Base-by-base conservation (phyloP, 2,797 vertebrate species). In the Dallia pectoralis region DNA sequence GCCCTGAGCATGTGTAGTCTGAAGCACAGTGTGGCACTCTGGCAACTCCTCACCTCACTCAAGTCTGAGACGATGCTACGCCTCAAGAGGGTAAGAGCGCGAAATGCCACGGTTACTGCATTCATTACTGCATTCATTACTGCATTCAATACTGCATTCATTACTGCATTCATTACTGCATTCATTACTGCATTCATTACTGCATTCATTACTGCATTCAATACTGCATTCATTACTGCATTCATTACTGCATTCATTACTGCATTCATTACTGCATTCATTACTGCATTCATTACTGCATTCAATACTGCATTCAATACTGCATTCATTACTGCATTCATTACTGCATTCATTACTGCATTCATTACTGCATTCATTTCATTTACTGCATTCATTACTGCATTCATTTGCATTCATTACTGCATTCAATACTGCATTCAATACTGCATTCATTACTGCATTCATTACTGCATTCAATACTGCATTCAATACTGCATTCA, bases 11-110 rank as follows among this genome's bases (percentile, higher is more conserved):
- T 86, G 63, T 97, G 95, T 81, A 91, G 81, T 73, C 85, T 99
- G 2, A 94, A 93, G 78, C 95, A 99, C 85, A 86, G 78, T 80
- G 85, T 94, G 3, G 93, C 94, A 51, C 91, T 99, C 4, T 99
- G 97, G 97, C 96, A 97, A 78, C 86, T 98, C 62, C 94, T 99
- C 33, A 90, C 91, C 2, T 92, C 95, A 4, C 91, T 89, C 74
- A 99, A 97, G 85, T 98, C 96, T 0, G 96, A 97, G 86, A 95
- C 94, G 72, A 94, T 95, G 88, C 90, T 98, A 71, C 92, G 87
- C 1, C 93, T 97, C 40, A 94, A 87, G 61, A 94, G 90, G 91
- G 97, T 98, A 88, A 84, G 89, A 70, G 53, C 30, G 73, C 44
- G 11, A 25, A 4, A 8, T 15, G n/a, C 4, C 5, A 1, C n/a